Conservation (phyloP, 2,797 vertebrate species). For the Cuculus canorus region DNA sequence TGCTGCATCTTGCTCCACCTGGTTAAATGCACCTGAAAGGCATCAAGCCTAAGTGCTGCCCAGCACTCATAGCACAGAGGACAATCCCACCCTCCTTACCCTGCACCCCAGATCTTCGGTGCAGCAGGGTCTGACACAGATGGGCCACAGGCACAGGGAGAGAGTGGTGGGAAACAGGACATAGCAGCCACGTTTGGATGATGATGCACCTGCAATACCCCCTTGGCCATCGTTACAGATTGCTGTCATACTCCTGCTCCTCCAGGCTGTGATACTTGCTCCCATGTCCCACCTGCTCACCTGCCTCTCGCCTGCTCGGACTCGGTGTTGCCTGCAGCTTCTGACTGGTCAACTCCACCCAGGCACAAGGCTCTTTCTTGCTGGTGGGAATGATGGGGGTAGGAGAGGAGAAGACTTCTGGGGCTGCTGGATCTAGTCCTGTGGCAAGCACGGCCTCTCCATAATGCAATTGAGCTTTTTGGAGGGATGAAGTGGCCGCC, state of each 20-base stretch:
- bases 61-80: accelerated
- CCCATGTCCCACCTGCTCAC: background rate
- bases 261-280: background rate
- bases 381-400: background rate
- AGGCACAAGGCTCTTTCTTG: background rate
- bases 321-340: background rate
- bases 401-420: background rate
- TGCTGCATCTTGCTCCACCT: background rate
- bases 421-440: background rate
- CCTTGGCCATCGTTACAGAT: accelerated
- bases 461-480: background rate
- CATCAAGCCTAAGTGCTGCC: background rate
- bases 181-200: accelerated
- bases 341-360: background rate
- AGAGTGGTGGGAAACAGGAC: accelerated
- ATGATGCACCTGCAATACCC: background rate
- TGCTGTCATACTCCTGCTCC: background rate
- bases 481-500: background rate
- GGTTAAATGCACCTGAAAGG: background rate
- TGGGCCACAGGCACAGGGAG: accelerated
- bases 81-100: background rate
- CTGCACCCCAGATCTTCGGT: accelerated
- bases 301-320: background rate
- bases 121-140: accelerated
- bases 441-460: background rate